These are phyloP conservation scores for Panopea generosa DNA, from an alignment of 2,888 invertebrate species.

Conservation along the genomic window DNA sequence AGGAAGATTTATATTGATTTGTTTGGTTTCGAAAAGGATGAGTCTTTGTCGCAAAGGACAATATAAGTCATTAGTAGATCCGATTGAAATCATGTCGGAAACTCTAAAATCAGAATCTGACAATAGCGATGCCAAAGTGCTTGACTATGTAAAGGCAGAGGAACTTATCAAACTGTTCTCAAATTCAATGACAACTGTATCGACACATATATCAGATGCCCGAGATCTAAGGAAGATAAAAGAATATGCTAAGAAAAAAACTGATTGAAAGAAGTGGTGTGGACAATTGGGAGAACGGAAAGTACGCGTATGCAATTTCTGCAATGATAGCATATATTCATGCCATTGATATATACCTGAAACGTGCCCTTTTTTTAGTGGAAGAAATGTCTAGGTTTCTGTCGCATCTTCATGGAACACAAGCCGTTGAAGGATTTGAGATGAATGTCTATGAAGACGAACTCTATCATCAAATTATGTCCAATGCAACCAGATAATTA, in stretches of 20 bases:
- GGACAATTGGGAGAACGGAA: slow-evolving; percentile 35
- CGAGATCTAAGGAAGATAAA: slow-evolving; percentile 35
- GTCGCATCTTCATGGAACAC: neutral
- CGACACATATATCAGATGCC: neutral
- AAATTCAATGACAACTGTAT: too few species aligned
- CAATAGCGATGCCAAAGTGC: neutral
- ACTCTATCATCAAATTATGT: neutral
- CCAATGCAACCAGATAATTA: slow-evolving; percentile 17
- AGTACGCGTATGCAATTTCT: slow-evolving; percentile 36
- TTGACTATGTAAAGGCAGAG: too few species aligned
- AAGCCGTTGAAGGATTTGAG: slow-evolving; percentile 2
- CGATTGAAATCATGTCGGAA: neutral
- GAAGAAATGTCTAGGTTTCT: slow-evolving; percentile 11
- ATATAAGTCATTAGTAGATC: neutral
- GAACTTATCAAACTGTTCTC: too few species aligned
- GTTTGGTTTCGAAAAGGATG: slow-evolving; percentile 42
- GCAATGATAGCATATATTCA: slow-evolving; percentile 32
- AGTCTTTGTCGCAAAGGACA: slow-evolving; percentile 18
- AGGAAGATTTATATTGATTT: slow-evolving; percentile 40
- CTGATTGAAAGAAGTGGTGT: slow-evolving; percentile 45
- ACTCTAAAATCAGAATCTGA: neutral
- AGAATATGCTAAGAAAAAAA: slow-evolving; percentile 45
- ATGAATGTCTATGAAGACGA: neutral
- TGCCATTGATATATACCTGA: slow-evolving; percentile 28
- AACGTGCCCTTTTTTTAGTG: slow-evolving; percentile 1